A percentile compares a stretch with the other conserved stretches of the same genome.
Conservation (phyloP, 2,113 vertebrate genomes). For the Marmota flaviventris region DNA sequence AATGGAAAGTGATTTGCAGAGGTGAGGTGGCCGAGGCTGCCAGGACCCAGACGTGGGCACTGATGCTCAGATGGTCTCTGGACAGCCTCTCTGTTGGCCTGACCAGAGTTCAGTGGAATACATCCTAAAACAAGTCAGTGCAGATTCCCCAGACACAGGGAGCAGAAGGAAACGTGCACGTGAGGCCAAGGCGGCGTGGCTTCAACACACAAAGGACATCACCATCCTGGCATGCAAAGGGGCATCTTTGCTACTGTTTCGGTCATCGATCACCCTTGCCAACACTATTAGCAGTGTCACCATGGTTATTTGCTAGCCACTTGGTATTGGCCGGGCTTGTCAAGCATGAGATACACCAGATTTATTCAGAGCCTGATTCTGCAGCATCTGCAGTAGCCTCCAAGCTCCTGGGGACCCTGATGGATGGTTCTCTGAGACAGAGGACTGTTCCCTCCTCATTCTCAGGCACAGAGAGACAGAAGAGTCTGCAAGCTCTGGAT, state of each 20-base stretch:
- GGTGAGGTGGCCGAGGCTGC: background rate
- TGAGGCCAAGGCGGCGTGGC: fast-evolving
- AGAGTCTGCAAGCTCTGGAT: background rate
- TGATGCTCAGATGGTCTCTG: background rate
- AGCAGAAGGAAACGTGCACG: too few species aligned
- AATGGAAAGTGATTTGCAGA: background rate
- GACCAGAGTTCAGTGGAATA: background rate
- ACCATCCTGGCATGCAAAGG: background rate
- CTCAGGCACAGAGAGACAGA: background rate
- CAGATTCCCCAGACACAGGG: background rate
- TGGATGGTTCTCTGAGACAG: background rate
- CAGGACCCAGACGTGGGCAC: background rate
- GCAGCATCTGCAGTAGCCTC: background rate
- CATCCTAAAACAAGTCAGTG: background rate
- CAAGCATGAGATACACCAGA: too few species aligned
- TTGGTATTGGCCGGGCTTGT: background rate
- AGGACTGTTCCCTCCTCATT: background rate
- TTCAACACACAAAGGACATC: background rate
- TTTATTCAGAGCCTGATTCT: background rate
- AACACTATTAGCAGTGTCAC: too few species aligned
- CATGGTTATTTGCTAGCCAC: too few species aligned
- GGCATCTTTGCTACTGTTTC: background rate
- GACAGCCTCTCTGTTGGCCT: background rate
- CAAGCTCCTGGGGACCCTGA: too few species aligned
- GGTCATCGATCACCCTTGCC: too few species aligned